phyloP scores from a whole-genome alignment of 2,888 invertebrate species.

The Machimus rusticus region DNA sequence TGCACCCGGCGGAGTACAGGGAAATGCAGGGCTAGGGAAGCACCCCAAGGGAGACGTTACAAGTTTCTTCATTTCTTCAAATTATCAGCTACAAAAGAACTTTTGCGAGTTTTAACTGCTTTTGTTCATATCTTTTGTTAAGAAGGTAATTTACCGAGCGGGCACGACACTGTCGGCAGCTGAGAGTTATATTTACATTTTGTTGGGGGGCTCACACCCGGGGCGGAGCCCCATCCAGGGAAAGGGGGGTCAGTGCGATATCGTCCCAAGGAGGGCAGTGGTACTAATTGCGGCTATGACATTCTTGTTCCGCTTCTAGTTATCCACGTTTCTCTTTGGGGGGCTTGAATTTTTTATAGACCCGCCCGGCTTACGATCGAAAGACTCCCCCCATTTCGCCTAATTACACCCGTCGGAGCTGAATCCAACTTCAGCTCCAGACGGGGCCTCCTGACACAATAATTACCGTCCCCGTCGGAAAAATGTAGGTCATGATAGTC shows the following conservation, averaged over 20 bases:
- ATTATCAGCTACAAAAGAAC: neutral
- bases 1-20: neutral
- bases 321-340: neutral
- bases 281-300: constrained; percentile 12
- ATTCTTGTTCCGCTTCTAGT: neutral
- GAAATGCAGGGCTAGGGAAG: neutral
- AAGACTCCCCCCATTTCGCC: neutral
- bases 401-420: neutral
- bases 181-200: neutral
- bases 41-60: neutral
- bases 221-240: neutral
- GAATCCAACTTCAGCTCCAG: neutral
- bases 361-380: neutral
- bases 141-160: neutral
- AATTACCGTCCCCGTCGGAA: neutral
- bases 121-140: neutral
- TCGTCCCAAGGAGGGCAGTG: neutral
- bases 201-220: neutral
- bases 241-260: neutral
- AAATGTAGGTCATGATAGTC: neutral
- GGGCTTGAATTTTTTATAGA: neutral
- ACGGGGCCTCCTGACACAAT: neutral
- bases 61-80: neutral
- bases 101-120: neutral
- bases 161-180: neutral